Evolutionary conservation across 2,888 invertebrate genomes (phyloP).

Genomic region (Cheilosia impressa): DNA sequence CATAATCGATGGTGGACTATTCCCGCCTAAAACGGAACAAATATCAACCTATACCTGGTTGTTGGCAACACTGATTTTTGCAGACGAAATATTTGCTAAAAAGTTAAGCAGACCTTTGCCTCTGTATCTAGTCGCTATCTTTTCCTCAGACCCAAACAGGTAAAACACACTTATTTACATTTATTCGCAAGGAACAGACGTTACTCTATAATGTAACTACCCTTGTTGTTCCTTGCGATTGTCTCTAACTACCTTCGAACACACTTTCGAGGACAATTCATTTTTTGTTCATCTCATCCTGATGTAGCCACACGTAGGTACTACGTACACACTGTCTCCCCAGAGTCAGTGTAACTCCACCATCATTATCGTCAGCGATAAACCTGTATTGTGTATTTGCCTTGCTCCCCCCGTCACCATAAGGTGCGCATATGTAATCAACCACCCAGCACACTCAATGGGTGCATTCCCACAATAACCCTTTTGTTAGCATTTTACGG

Average conservation of each 20-base stretch:
- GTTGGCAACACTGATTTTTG: too few species aligned
- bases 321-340: slow-evolving; percentile 11
- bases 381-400: slow-evolving; percentile 62
- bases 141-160: too few species aligned
- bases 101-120: too few species aligned
- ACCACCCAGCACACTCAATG: slow-evolving; percentile 30
- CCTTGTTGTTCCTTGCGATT: slow-evolving; percentile 20
- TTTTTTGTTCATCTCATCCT: slow-evolving; percentile 47
- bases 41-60: too few species aligned
- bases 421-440: slow-evolving; percentile 70
- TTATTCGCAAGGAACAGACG: not conserved
- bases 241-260: slow-evolving; percentile 7
- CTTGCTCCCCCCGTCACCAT: slow-evolving; percentile 27
- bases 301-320: not conserved
- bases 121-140: too few species aligned
- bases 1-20: fast-evolving
- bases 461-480: slow-evolving; percentile 72
- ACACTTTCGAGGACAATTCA: slow-evolving; percentile 48
- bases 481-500: slow-evolving; percentile 70
- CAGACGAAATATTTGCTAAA: too few species aligned
- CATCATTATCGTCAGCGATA: slow-evolving; percentile 68
- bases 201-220: slow-evolving; percentile 20
- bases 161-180: too few species aligned
- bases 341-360: slow-evolving; percentile 55
- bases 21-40: too few species aligned